Evolutionary conservation across 2,888 invertebrate species (phyloP).

Genomic region (Anoncus sp.): DNA sequence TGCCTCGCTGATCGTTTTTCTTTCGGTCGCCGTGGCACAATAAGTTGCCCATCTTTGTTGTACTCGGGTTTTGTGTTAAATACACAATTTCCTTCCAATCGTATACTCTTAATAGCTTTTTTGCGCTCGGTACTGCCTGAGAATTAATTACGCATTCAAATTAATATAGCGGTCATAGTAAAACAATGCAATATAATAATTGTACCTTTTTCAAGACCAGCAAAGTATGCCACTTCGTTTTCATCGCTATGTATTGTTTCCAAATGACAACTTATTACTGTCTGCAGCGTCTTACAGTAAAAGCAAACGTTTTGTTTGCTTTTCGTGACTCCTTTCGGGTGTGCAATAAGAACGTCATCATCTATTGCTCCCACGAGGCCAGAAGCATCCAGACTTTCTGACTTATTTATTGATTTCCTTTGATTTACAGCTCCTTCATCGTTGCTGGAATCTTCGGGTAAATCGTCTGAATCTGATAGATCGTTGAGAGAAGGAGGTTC

Average conservation of each 20-base stretch:
- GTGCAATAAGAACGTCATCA: too few relatives aligned
- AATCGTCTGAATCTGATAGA: too few relatives aligned
- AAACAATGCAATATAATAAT: background rate
- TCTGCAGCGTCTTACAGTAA: conserved; percentile 64
- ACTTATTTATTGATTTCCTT: too few relatives aligned
- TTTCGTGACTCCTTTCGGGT: conserved; percentile 25
- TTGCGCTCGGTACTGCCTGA: background rate
- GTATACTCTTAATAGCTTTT: conserved; percentile 55
- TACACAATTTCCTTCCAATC: conserved; percentile 49
- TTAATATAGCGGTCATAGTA: background rate
- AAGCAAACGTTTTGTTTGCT: conserved; percentile 56
- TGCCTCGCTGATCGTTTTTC: conserved; percentile 3
- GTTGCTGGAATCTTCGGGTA: too few relatives aligned
- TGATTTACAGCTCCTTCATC: too few relatives aligned
- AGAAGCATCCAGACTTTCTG: too few relatives aligned
- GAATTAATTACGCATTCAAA: background rate
- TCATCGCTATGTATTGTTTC: conserved; percentile 9
- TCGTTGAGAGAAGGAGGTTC: too few relatives aligned
- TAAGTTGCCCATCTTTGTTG: conserved; percentile 59
- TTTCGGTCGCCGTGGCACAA: conserved; percentile 61
- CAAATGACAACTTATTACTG: conserved; percentile 32
- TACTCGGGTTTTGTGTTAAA: conserved; percentile 49
- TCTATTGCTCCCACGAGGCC: too few relatives aligned
- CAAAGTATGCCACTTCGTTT: background rate
- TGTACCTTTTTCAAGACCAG: conserved; percentile 37